Conservation (phyloP, 2,888 invertebrate genomes). For the Molorchus minor region DNA sequence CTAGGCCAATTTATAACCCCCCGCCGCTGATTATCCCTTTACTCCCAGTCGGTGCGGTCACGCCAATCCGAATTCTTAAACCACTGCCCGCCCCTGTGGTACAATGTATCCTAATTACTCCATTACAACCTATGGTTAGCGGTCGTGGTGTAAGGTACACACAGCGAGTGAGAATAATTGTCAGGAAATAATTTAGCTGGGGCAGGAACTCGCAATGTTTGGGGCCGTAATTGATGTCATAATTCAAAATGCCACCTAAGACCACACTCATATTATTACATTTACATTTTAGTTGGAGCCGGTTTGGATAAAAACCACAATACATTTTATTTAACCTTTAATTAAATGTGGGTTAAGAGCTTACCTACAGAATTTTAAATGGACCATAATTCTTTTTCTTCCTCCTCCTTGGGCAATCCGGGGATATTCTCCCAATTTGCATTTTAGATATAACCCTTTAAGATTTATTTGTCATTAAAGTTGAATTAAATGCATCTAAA, state of each 20-base stretch:
- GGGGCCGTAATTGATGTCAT: constrained; percentile 45
- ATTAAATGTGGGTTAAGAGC: constrained; percentile 48
- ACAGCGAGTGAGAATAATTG: constrained; percentile 44
- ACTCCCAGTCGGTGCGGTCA: not conserved
- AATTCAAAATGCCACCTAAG: constrained; percentile 42
- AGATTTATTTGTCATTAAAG: constrained; percentile 22
- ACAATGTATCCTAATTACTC: constrained; percentile 39
- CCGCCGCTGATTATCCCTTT: not conserved
- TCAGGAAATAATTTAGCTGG: constrained; percentile 47
- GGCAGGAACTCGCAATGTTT: constrained; percentile 39
- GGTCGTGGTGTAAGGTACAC: constrained; percentile 25
- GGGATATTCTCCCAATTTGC: constrained; percentile 27
- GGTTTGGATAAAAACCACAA: constrained; percentile 47
- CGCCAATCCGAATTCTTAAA: not conserved
- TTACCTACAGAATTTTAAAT: constrained; percentile 29
- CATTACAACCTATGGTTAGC: constrained; percentile 18
- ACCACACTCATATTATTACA: constrained; percentile 49
- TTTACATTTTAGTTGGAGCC: constrained; percentile 53
- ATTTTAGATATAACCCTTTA: constrained; percentile 28
- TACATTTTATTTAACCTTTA: constrained; percentile 52
- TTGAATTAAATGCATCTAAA: too few species aligned
- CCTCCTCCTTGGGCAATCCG: constrained; percentile 22
- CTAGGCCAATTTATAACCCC: too few species aligned
- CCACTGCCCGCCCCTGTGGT: constrained; percentile 29
- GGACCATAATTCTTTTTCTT: constrained; percentile 31